phyloP scores from a whole-genome alignment of 2,113 vertebrate genomes.

The Podarcis muralis region DNA sequence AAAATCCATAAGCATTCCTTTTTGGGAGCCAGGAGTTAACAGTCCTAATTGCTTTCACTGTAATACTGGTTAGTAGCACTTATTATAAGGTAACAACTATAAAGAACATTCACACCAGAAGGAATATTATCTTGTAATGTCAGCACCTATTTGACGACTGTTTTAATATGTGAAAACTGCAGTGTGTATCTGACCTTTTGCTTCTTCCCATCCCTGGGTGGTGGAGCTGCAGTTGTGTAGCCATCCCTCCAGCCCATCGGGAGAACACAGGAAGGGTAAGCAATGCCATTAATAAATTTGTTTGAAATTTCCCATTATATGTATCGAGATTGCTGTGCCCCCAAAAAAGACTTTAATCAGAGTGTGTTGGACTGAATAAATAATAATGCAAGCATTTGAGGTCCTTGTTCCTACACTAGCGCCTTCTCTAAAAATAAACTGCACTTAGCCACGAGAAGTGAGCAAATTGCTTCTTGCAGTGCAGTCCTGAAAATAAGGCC shows the following conservation, averaged over 20 bases:
- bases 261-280: neutral
- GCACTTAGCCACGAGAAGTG: neutral
- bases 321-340: too few relatives aligned
- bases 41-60: neutral
- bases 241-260: neutral
- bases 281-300: too few relatives aligned
- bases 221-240: neutral
- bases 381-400: too few relatives aligned
- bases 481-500: too few relatives aligned
- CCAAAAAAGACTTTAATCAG: too few relatives aligned
- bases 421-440: neutral
- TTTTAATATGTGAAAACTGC: slow-evolving; percentile 8
- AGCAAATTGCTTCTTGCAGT: neutral
- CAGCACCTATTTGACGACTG: slow-evolving; percentile 4
- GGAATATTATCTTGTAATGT: slow-evolving; percentile 11
- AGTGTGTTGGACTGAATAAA: too few relatives aligned
- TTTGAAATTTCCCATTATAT: too few relatives aligned
- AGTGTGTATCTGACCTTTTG: neutral
- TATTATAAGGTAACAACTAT: neutral
- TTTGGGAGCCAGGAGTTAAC: neutral
- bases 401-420: too few relatives aligned
- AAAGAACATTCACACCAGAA: slow-evolving; percentile 1
- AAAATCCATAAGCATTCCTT: too few relatives aligned
- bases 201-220: neutral
- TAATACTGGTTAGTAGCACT: neutral